Evolutionary conservation across 1,140 invertebrate genomes (phyloP).

Genomic region (Magallana angulata): DNA sequence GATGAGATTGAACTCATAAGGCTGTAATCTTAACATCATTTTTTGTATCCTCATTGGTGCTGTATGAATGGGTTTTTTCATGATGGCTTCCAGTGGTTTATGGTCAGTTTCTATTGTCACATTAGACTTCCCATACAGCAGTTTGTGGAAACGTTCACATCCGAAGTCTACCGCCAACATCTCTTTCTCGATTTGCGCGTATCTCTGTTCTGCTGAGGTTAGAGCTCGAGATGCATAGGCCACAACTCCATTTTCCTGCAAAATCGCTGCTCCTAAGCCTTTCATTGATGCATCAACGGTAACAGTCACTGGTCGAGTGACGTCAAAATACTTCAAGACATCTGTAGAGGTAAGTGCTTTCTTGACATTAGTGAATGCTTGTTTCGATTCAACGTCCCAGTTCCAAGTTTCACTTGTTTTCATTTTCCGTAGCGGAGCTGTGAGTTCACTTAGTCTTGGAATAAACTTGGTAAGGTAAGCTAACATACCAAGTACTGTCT

Average conservation of each 20-base stretch:
- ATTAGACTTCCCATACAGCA: slow-evolving; percentile 61
- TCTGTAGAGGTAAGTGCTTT: too few relatives aligned
- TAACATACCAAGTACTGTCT: too few relatives aligned
- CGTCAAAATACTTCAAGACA: too few relatives aligned
- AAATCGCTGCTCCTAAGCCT: slow-evolving; percentile 77
- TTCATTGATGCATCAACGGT: slow-evolving; percentile 75
- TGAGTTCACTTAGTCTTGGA: too few relatives aligned
- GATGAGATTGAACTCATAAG: slow-evolving; percentile 60
- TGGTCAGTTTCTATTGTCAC: slow-evolving; percentile 72
- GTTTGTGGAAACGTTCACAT: slow-evolving; percentile 80
- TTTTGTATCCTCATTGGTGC: slow-evolving; percentile 64
- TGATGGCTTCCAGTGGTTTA: slow-evolving; percentile 70
- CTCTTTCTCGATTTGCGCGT: slow-evolving; percentile 81
- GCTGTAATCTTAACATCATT: slow-evolving; percentile 67
- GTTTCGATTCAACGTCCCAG: too few relatives aligned
- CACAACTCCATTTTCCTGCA: slow-evolving; percentile 77
- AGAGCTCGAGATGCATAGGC: slow-evolving; percentile 78
- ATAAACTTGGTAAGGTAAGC: too few relatives aligned
- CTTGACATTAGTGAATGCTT: slow-evolving; percentile 38
- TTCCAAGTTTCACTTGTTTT: too few relatives aligned
- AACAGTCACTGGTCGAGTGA: slow-evolving; percentile 42
- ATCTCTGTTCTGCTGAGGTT: slow-evolving; percentile 70
- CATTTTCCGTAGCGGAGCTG: too few relatives aligned
- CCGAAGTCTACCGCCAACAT: slow-evolving; percentile 81
- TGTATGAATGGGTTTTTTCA: slow-evolving; percentile 60